A percentile compares a stretch with the other conserved stretches of the same genome.
phyloP scores from a whole-genome alignment of 2,888 invertebrate genomes.

The Tridacna gigas region DNA sequence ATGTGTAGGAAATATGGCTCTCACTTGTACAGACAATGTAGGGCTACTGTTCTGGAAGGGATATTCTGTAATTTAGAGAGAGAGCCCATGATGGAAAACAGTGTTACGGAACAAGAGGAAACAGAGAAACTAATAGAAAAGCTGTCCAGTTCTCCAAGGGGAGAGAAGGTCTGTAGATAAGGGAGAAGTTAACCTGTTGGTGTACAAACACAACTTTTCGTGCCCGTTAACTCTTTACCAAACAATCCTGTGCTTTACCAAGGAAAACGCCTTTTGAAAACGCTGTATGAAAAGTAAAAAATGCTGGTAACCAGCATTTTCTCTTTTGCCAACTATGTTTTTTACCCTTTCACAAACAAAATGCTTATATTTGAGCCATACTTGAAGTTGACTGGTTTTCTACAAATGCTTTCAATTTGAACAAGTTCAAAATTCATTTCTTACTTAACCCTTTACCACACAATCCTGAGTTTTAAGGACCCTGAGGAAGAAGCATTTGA shows the following conservation, averaged over 20 bases:
- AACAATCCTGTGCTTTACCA: too few species aligned
- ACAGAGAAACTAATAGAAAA: constrained; percentile 78
- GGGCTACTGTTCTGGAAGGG: constrained; percentile 83
- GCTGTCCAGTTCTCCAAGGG: constrained; percentile 73
- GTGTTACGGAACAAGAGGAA: constrained; percentile 59
- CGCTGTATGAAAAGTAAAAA: too few species aligned
- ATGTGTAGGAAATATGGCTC: constrained; percentile 84
- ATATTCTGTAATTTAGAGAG: constrained; percentile 85
- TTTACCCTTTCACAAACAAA: too few species aligned
- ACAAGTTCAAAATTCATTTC: too few species aligned
- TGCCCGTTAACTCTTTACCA: not conserved
- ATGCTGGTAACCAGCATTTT: too few species aligned
- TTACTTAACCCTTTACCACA: not conserved
- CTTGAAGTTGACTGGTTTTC: too few species aligned
- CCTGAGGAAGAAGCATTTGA: not conserved
- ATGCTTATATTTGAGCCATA: too few species aligned
- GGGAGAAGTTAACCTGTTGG: not conserved
- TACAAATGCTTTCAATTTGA: too few species aligned
- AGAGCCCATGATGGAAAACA: constrained; percentile 72
- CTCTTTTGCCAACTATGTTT: too few species aligned
- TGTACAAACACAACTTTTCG: not conserved
- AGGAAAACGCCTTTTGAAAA: too few species aligned
- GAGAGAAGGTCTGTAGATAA: constrained; percentile 45
- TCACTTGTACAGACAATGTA: constrained; percentile 82
- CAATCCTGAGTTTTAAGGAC: too few species aligned